phyloP scores from a whole-genome alignment of 2,888 invertebrate species.

The Camptogramma bilineatum region DNA sequence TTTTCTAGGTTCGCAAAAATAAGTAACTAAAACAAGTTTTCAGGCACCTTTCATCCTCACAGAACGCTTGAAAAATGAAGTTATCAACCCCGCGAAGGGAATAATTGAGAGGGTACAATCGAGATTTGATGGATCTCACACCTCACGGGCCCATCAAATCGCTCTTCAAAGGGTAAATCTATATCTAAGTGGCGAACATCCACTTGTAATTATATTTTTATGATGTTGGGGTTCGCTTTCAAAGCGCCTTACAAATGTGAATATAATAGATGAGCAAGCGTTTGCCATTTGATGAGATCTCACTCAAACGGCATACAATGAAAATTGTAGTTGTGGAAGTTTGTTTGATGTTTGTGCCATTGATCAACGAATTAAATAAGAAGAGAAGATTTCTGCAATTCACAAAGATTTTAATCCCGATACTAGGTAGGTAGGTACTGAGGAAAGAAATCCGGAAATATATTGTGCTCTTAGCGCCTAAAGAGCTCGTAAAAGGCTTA shows the following conservation, averaged over 20 bases:
- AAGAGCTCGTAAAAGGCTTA: neutral
- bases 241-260: constrained; percentile 64
- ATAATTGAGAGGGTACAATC: constrained; percentile 79
- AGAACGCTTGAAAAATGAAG: constrained; percentile 72
- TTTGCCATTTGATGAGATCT: constrained; percentile 54
- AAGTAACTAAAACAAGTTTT: constrained; percentile 11
- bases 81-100: constrained; percentile 70
- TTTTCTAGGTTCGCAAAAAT: neutral
- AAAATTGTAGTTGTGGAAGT: neutral
- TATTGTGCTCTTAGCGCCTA: constrained; percentile 2
- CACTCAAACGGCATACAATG: constrained; percentile 44
- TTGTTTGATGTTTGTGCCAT: neutral
- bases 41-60: constrained; percentile 23
- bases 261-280: constrained; percentile 67
- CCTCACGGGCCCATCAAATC: constrained; percentile 73
- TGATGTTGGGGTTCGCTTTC: constrained; percentile 64
- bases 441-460: neutral
- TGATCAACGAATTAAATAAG: too few relatives aligned
- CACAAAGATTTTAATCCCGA: neutral
- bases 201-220: constrained; percentile 82
- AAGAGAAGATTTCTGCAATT: too few relatives aligned
- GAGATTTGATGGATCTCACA: constrained; percentile 82
- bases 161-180: constrained; percentile 82
- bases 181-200: constrained; percentile 80
- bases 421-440: neutral